A percentile compares a stretch with the other conserved stretches of the same genome.
Evolutionary conservation across 1,140 invertebrate species (phyloP).

Genomic region (Macrobrachium rosenbergii): DNA sequence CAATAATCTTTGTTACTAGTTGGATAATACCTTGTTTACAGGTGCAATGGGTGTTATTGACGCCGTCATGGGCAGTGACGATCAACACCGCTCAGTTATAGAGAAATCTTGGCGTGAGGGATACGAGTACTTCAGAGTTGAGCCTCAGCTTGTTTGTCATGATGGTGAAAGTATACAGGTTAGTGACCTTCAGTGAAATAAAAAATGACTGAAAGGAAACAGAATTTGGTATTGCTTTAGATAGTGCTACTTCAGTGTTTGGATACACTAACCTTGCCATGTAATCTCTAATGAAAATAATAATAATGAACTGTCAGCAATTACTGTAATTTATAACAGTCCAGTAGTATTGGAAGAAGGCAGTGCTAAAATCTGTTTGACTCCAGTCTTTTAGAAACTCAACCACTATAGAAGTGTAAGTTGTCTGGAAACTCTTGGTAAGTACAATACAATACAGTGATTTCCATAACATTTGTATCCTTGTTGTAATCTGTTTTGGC

Average conservation of each 20-base stretch:
- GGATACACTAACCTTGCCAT: neutral
- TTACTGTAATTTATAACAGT: too few relatives aligned
- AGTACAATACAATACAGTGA: too few relatives aligned
- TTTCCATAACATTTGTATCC: too few relatives aligned
- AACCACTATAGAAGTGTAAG: too few relatives aligned
- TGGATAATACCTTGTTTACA: neutral
- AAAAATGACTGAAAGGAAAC: neutral
- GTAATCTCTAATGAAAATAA: too few relatives aligned
- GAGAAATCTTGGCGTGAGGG: constrained; percentile 86
- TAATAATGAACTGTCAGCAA: too few relatives aligned
- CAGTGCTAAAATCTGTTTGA: too few relatives aligned
- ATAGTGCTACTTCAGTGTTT: constrained; percentile 13
- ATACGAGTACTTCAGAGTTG: constrained; percentile 83
- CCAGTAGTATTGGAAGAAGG: too few relatives aligned
- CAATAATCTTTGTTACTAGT: neutral
- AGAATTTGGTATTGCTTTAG: neutral
- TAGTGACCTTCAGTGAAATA: constrained; percentile 36
- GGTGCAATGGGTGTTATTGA: constrained; percentile 65
- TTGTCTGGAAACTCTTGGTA: too few relatives aligned
- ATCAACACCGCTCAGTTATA: constrained; percentile 75
- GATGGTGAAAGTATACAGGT: constrained; percentile 96
- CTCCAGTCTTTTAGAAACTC: too few relatives aligned
- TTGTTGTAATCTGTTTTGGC: too few relatives aligned
- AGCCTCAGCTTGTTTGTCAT: constrained; percentile 85
- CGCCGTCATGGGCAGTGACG: constrained; percentile 66